Percentiles rank a stretch among this genome's conserved stretches.
These are phyloP conservation scores for Eristalis pertinax DNA, from an alignment of 2,888 invertebrate species.

Conservation along the genomic window DNA sequence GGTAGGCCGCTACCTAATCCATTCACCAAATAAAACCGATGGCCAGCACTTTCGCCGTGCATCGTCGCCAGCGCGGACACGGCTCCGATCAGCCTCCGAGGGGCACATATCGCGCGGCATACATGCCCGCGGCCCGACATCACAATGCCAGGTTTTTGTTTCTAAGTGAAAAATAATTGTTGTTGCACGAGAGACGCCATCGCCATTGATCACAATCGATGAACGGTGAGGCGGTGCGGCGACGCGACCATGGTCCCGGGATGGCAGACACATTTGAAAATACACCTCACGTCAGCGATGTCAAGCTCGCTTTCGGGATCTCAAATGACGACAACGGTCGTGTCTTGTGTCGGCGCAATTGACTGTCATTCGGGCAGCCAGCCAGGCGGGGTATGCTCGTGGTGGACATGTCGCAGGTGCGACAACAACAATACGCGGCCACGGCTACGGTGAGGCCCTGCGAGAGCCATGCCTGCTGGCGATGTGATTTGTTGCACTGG, in stretches of 20 bases:
- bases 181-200: constrained; percentile 37
- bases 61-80: background rate
- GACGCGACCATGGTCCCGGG: background rate
- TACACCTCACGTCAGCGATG: constrained; percentile 40
- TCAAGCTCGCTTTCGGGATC: constrained; percentile 31
- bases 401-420: constrained; percentile 33
- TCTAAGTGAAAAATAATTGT: constrained; percentile 55
- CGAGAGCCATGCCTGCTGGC: background rate
- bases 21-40: constrained; percentile 44
- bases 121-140: constrained; percentile 6
- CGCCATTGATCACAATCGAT: constrained; percentile 41
- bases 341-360: constrained; percentile 27
- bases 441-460: constrained; percentile 22
- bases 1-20: constrained; percentile 14
- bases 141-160: constrained; percentile 8
- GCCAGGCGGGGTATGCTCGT: constrained; percentile 5
- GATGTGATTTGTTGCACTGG: constrained; percentile 17
- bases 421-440: background rate
- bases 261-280: constrained; percentile 13
- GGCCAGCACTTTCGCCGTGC: constrained; percentile 37
- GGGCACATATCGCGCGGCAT: background rate
- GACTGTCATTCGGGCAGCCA: constrained; percentile 39
- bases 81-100: constrained; percentile 25
- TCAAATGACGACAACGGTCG: constrained; percentile 31
- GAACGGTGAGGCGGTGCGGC: background rate